A percentile compares a stretch with the other conserved stretches of the same genome.
These are phyloP conservation scores for Asteroscopus sphinx DNA, from an alignment of 2,888 invertebrate species.

Conservation along the genomic window DNA sequence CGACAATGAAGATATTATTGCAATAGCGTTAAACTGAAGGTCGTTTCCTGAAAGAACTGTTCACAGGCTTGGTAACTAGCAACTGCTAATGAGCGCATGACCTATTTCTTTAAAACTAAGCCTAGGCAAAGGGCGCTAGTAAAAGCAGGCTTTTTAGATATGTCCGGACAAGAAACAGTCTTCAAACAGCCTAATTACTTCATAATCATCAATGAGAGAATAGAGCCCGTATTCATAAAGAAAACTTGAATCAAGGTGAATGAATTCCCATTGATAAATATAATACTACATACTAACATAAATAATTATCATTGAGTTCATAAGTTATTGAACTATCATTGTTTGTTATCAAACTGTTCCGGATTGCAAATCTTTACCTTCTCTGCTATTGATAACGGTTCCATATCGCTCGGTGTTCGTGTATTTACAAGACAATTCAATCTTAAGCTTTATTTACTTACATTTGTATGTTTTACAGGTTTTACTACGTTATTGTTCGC, in stretches of 20 bases:
- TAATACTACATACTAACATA: not conserved
- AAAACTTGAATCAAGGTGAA: conserved; percentile 17
- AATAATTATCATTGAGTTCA: conserved; percentile 12
- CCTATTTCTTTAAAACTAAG: conserved; percentile 43
- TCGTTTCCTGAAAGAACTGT: conserved; percentile 17
- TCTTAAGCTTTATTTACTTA: conserved; percentile 14
- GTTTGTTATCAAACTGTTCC: conserved; percentile 42
- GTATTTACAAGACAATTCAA: conserved; percentile 3
- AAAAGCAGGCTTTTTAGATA: conserved; percentile 12
- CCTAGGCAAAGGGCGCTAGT: conserved; percentile 12
- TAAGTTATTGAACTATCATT: conserved; percentile 33
- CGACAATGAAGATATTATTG: no score
- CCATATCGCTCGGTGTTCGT: conserved; percentile 22
- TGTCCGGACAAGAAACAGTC: conserved; percentile 9
- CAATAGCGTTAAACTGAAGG: conserved; percentile 18
- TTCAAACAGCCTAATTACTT: not conserved
- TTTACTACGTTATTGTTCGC: conserved; percentile 3
- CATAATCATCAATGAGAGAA: not conserved
- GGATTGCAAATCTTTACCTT: conserved; percentile 44
- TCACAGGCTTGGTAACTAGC: conserved; percentile 19
- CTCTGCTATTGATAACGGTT: conserved; percentile 34
- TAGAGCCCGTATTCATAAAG: not conserved
- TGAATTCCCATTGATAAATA: conserved; percentile 3
- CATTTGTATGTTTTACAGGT: no score
- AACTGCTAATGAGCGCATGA: conserved; percentile 47